Evolutionary conservation across 2,888 invertebrate species (phyloP), one percentile per base, ranked within the genome.

Genomic region (Xestobium rufovillosum): DNA sequence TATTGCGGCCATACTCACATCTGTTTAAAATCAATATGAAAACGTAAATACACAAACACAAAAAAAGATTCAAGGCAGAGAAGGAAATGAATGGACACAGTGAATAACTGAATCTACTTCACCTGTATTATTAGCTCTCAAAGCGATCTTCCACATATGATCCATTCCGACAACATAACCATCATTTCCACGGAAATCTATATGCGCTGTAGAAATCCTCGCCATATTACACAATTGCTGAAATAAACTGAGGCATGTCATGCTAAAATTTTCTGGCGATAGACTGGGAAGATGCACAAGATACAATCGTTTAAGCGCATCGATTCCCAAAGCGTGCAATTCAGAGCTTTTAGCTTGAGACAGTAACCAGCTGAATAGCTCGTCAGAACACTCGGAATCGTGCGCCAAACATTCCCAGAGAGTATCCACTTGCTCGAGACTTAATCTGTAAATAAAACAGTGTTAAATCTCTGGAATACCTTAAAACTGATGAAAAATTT

Each of bases 1-100:
- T 50, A 94, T 94, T 1, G 94, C 92, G 2, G 91, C 86, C 79
- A 92, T 81, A 46, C 91, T 91, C 2, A 95, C 94, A 59, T 94
- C 92, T 66, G 29, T 13, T 39, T 55, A 43, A 52, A 34, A 31
- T 26, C 2, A 31, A 8, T n/a, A n/a, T n/a, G n/a, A n/a, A n/a
- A n/a, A n/a, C n/a, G n/a, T n/a, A n/a, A n/a, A n/a, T n/a, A n/a
- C n/a, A n/a, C n/a, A n/a, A n/a, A n/a, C n/a, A n/a, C n/a, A n/a
- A n/a, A n/a, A n/a, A n/a, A n/a, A n/a, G n/a, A n/a, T n/a, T n/a
- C n/a, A n/a, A n/a, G n/a, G n/a, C n/a, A n/a, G n/a, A n/a, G n/a
- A n/a, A n/a, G n/a, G n/a, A n/a, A n/a, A n/a, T n/a, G n/a, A n/a
- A n/a, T n/a, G n/a, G n/a, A n/a, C n/a, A n/a, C n/a, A n/a, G n/a